Conservation (phyloP, 2,797 vertebrate genomes). For the Danio aesculapii region DNA sequence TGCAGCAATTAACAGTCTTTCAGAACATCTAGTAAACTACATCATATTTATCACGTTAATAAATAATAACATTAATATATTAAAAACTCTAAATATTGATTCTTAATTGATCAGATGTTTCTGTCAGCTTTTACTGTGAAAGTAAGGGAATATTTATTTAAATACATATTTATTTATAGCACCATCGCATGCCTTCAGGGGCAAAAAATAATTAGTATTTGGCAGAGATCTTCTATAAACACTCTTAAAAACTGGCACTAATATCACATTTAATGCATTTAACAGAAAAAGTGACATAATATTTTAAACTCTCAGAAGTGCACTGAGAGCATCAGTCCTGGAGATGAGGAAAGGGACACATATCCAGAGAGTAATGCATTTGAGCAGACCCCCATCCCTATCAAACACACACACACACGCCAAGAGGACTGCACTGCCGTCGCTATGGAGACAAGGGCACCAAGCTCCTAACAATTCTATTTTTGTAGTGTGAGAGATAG, state of each 20-base stretch:
- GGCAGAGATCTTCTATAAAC: background rate
- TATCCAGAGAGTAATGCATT: conserved; percentile 38
- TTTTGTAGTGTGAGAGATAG: conserved; percentile 79
- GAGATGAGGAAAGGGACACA: conserved; percentile 4
- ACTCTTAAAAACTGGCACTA: background rate
- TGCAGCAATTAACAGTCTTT: too few species aligned
- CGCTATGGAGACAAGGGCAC: conserved; percentile 85
- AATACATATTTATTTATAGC: background rate
- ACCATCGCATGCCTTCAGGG: background rate
- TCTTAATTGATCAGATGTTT: background rate
- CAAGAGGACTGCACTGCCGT: conserved; percentile 77
- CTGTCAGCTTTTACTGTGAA: background rate
- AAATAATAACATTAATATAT: too few species aligned
- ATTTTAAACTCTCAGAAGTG: background rate
- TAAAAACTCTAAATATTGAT: too few species aligned
- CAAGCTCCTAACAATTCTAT: conserved; percentile 84
- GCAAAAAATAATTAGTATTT: conserved; percentile 2
- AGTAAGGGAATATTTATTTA: background rate
- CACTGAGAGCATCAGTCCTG: background rate
- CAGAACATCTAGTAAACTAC: too few species aligned
- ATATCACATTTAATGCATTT: conserved; percentile 3
- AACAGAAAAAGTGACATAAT: background rate
- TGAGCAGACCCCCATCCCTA: conserved; percentile 70
- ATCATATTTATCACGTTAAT: too few species aligned
- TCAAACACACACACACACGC: conserved; percentile 74